Conservation (phyloP, 2,888 invertebrate species). For the Drosophila kambysellisi region DNA sequence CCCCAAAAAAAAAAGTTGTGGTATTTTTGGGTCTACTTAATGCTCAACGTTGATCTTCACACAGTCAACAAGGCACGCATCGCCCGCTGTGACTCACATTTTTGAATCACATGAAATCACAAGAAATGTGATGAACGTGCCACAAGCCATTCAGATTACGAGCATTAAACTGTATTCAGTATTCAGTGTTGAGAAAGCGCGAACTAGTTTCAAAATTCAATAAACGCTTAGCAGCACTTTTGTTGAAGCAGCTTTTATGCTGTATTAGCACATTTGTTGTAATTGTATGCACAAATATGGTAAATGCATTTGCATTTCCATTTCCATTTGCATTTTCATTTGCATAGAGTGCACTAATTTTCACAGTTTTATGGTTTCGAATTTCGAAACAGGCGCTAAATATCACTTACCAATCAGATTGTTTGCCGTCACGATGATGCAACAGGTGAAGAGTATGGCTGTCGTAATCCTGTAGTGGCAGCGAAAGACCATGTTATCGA, state of each 20-base stretch:
- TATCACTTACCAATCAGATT: slow-evolving; percentile 92
- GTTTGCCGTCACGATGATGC: slow-evolving; percentile 95
- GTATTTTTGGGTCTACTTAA: slow-evolving; percentile 9
- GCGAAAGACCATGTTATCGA: slow-evolving; percentile 95
- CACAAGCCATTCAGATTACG: slow-evolving; percentile 14
- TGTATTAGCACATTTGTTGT: slow-evolving; percentile 43
- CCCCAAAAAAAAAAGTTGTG: slow-evolving; percentile 19
- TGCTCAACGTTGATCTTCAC: slow-evolving; percentile 46
- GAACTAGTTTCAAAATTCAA: slow-evolving; percentile 37
- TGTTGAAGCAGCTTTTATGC: slow-evolving; percentile 28
- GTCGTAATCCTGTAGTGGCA: slow-evolving; percentile 95
- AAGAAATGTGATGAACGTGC: slow-evolving; percentile 66
- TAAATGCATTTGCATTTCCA: slow-evolving; percentile 2
- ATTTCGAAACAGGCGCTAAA: slow-evolving; percentile 29
- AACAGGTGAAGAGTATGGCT: slow-evolving; percentile 93
- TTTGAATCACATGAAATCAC: slow-evolving; percentile 44
- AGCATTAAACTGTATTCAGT: neutral
- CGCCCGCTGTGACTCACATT: slow-evolving; percentile 50
- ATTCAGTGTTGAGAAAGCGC: slow-evolving; percentile 39
- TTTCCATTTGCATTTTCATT: slow-evolving; percentile 28
- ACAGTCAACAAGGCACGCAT: slow-evolving; percentile 28
- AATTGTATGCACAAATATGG: slow-evolving; percentile 42
- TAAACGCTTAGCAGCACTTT: slow-evolving; percentile 5
- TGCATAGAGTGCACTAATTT: slow-evolving; percentile 58
- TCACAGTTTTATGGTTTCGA: slow-evolving; percentile 16